These are phyloP conservation scores for Vipera latastei DNA, from an alignment of 2,797 vertebrate species.

Conservation along the genomic window DNA sequence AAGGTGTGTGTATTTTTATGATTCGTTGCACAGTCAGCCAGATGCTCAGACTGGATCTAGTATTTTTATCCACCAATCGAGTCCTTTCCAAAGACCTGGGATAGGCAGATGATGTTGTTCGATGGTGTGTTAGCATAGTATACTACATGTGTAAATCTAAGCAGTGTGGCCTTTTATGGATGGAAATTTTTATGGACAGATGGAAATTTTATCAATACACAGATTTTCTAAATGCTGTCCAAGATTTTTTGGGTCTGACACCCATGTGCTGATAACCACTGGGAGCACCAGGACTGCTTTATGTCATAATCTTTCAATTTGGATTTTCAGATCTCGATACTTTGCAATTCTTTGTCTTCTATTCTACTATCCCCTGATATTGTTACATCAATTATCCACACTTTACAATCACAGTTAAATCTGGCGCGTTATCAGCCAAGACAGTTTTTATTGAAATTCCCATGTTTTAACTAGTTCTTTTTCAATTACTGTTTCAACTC, in stretches of 20 bases:
- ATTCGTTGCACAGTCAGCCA: neutral
- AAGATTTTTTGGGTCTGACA: neutral
- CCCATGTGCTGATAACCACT: neutral
- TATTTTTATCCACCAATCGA: neutral
- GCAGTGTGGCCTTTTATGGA: neutral
- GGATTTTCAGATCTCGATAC: neutral
- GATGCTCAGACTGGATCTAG: neutral
- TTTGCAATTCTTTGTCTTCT: neutral
- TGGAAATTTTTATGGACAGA: too few relatives aligned
- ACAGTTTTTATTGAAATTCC: neutral
- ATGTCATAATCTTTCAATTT: neutral
- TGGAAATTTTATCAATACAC: too few relatives aligned
- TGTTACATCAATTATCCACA: neutral
- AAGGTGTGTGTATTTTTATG: neutral
- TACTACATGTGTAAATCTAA: neutral
- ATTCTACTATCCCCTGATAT: neutral
- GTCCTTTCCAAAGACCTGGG: neutral
- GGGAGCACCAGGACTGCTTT: neutral
- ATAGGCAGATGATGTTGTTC: too few relatives aligned
- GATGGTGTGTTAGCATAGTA: neutral
- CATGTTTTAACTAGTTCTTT: neutral
- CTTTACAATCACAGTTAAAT: neutral
- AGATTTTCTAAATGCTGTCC: neutral
- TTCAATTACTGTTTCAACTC: neutral
- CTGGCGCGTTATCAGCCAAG: neutral